Evolutionary conservation across 2,113 vertebrate genomes (phyloP).

Genomic region (Rana temporaria): DNA sequence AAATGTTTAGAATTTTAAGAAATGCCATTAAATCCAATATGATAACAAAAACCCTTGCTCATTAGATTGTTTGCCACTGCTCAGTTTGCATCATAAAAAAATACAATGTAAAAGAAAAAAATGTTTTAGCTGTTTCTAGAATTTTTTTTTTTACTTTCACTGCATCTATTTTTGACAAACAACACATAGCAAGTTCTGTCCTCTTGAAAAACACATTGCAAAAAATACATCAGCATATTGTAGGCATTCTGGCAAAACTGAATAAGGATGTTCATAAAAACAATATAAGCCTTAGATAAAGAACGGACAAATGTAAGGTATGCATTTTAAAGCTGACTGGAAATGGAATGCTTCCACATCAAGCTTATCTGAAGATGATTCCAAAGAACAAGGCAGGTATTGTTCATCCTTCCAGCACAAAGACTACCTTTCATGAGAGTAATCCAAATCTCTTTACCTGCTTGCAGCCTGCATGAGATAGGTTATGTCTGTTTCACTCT

Average conservation of each 20-base stretch:
- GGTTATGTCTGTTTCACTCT: neutral
- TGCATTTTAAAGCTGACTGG: neutral
- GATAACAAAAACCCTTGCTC: too few species aligned
- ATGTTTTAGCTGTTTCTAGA: neutral
- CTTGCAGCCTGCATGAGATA: neutral
- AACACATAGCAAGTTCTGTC: neutral
- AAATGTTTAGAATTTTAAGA: too few species aligned
- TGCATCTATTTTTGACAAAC: neutral
- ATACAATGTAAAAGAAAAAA: too few species aligned
- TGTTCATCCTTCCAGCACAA: constrained; percentile 12
- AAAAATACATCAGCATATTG: neutral
- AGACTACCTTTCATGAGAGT: constrained; percentile 23
- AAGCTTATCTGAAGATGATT: neutral
- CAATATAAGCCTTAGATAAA: neutral
- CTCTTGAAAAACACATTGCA: neutral
- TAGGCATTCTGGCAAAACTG: neutral
- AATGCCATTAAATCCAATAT: too few species aligned
- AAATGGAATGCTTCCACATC: neutral
- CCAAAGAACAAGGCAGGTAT: constrained; percentile 3
- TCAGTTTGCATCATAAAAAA: neutral
- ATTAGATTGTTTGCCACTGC: too few species aligned
- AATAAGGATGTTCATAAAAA: neutral
- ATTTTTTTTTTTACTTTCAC: neutral
- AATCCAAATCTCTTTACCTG: neutral
- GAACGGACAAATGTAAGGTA: constrained; percentile 1